Evolutionary conservation across 1,140 invertebrate species (phyloP).

Genomic region (Lucilia cuprina): DNA sequence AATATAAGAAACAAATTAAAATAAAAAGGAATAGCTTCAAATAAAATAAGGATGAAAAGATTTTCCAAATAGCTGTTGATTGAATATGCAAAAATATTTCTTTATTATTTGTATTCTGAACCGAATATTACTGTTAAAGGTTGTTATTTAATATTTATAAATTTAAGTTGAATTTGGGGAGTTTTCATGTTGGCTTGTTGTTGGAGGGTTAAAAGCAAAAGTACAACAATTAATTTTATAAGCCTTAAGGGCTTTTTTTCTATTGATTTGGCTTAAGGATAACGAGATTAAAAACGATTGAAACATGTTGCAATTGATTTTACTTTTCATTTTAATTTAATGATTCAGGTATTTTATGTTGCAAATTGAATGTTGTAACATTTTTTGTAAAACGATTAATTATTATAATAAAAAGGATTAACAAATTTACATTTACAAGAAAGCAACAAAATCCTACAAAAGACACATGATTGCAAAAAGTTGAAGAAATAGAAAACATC

Average conservation of each 20-base stretch:
- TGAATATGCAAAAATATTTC: too few species aligned
- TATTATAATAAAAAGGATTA: too few species aligned
- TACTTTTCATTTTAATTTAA: background rate
- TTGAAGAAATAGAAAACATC: too few species aligned
- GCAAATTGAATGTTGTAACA: too few species aligned
- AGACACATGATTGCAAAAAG: too few species aligned
- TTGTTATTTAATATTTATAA: background rate
- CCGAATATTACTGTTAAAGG: too few species aligned
- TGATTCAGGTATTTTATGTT: background rate
- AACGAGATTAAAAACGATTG: background rate
- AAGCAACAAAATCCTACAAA: too few species aligned
- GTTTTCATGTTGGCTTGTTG: background rate
- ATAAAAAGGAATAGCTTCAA: too few species aligned
- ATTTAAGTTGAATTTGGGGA: background rate
- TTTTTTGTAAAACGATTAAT: too few species aligned
- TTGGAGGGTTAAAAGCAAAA: background rate
- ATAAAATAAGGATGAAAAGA: background rate
- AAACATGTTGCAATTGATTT: background rate
- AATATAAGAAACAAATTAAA: background rate
- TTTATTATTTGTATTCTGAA: too few species aligned
- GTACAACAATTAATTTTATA: slow-evolving; percentile 30
- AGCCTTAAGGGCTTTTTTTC: background rate
- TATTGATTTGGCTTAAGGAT: slow-evolving; percentile 28
- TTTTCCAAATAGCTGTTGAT: background rate
- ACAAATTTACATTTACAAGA: too few species aligned